Evolutionary conservation across 1,140 invertebrate species (phyloP).

Genomic region (Chionoecetes opilio): DNA sequence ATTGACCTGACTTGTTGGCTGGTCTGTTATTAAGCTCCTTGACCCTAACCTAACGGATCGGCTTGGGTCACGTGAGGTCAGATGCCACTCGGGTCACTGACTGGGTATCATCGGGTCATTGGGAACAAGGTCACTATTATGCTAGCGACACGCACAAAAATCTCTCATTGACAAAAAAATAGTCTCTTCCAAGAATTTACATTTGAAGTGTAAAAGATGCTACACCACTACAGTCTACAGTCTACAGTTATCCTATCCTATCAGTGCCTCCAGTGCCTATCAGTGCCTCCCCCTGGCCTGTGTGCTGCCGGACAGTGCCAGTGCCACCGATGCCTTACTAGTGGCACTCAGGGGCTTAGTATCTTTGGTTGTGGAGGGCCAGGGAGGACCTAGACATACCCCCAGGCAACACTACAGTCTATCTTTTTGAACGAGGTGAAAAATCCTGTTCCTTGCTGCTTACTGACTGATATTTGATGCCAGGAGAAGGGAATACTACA

Average conservation of each 20-base stretch:
- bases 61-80: not conserved
- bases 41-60: not conserved
- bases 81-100: not conserved
- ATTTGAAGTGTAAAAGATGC: conserved; percentile 76
- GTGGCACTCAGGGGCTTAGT: conserved; percentile 35
- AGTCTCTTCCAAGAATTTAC: conserved; percentile 69
- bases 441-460: too few relatives aligned
- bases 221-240: conserved; percentile 66
- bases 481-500: too few relatives aligned
- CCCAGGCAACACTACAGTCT: too few relatives aligned
- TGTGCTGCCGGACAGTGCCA: conserved; percentile 33
- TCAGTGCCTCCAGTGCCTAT: too few relatives aligned
- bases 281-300: conserved; percentile 38
- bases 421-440: too few relatives aligned
- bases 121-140: conserved; percentile 62
- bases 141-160: conserved; percentile 55
- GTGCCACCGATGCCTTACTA: not conserved
- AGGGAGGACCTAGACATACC: too few relatives aligned
- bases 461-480: too few relatives aligned
- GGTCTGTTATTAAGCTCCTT: not conserved
- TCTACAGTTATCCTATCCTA: conserved; percentile 73
- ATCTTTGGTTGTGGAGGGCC: conserved; percentile 74
- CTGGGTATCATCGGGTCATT: not conserved
- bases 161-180: conserved; percentile 73
- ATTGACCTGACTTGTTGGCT: not conserved